phyloP scores from a whole-genome alignment of 92 coral and sea anemone genomes.

The Palythoa caribaeorum region DNA sequence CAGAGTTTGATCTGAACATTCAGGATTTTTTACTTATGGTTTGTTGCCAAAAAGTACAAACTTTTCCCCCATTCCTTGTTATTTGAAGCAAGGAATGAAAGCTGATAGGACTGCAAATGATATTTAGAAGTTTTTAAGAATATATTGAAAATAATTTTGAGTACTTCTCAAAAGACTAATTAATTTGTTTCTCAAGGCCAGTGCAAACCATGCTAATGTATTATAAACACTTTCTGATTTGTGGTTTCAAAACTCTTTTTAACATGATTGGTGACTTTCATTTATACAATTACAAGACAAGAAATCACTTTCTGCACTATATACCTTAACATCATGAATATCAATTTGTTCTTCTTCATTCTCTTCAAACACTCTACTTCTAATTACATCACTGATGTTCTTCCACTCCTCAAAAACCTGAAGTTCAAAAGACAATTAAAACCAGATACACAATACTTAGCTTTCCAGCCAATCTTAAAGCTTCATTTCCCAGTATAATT shows the following conservation, averaged over 20 bases:
- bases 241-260: neutral
- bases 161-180: neutral
- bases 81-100: neutral
- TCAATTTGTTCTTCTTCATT: slow-evolving; percentile 37
- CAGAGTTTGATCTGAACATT: neutral
- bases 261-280: neutral
- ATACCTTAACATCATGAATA: slow-evolving; percentile 37
- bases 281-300: neutral
- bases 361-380: slow-evolving; percentile 25
- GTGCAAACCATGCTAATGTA: neutral
- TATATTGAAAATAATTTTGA: neutral
- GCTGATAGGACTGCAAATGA: neutral
- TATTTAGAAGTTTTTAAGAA: neutral
- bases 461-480: neutral
- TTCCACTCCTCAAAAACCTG: slow-evolving; percentile 48
- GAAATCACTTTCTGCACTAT: neutral
- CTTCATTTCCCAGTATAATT: neutral
- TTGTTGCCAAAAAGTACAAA: neutral
- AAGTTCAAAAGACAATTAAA: neutral
- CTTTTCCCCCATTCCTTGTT: slow-evolving; percentile 3
- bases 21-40: neutral
- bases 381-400: slow-evolving; percentile 12
- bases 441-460: neutral
- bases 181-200: neutral
- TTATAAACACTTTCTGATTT: neutral